Evolutionary conservation across 2,888 invertebrate genomes (phyloP), one percentile per base, ranked within the genome.

Genomic region (Gandaritis pyraliata): DNA sequence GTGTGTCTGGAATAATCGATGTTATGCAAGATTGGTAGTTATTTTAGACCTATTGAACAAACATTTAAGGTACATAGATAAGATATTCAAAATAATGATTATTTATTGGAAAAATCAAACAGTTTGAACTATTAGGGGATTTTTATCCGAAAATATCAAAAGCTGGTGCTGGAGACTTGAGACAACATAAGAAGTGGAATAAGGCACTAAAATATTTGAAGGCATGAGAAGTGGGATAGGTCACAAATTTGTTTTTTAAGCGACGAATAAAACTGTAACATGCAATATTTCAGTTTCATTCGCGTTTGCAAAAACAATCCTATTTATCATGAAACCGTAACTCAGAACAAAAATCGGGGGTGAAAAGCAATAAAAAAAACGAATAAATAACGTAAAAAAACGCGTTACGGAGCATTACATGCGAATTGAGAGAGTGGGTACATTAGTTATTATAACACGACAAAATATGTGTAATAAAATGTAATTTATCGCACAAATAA

Each of bases 391-490:
- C 81, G 79, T 82, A 81, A 86, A 86, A 83, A 80, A 80, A 77
- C 79, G 81, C 85, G 88, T 86, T 82, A 85, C 84, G 88, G 80
- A 78, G 85, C 87, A 89, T 91, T 88, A 90, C 92, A 90, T 82
- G 86, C 84, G 88, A 88, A 89, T 88, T 88, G 89, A 87, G 88
- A 87, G 89, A 88, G 87, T 85, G 83, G 88, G 87, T 92, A 90
- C 92, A 93, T 93, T 93, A 93, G 92, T 92, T 93, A 92, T 93
- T 91, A 92, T 92, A 92, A 90, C 92, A 91, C 92, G 90, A 92
- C 93, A 92, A 93, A 93, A 93, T 93, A 93, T 93, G 91, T 92
- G 93, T 89, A 92, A 92, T 93, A 93, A 93, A 93, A 92, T 73
- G 86, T 90, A 86, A 93, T 93, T 92, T 93, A 93, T 93, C 81